phyloP scores from a whole-genome alignment of 2,113 vertebrate genomes.

The Macquaria australasica region DNA sequence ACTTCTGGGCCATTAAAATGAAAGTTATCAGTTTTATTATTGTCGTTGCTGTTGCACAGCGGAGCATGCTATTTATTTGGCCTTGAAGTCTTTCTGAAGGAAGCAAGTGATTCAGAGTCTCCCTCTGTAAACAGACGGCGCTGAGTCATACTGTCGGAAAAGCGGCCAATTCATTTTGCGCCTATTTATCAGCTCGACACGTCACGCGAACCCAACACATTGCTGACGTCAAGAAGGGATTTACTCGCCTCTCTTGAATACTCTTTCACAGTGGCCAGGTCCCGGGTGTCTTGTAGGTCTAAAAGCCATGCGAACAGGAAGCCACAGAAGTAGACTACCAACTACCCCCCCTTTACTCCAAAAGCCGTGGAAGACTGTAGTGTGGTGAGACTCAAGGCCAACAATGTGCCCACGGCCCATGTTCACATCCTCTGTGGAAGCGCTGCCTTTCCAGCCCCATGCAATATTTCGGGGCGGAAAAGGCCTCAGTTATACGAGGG shows the following conservation, averaged over 20 bases:
- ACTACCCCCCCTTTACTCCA: constrained; percentile 55
- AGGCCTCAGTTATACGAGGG: constrained; percentile 63
- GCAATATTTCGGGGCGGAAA: constrained; percentile 74
- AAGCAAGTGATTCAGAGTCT: constrained; percentile 40
- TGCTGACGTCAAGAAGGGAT: constrained; percentile 82
- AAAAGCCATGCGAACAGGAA: constrained; percentile 82
- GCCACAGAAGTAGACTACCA: constrained; percentile 55
- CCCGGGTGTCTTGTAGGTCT: constrained; percentile 76
- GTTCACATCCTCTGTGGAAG: constrained; percentile 84
- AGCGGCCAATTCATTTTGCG: constrained; percentile 41
- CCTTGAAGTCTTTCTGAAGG: constrained; percentile 43
- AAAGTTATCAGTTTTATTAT: constrained; percentile 27
- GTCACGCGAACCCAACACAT: constrained; percentile 68
- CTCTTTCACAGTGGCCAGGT: constrained; percentile 60
- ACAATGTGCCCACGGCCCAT: constrained; percentile 76
- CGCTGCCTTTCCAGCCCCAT: constrained; percentile 66
- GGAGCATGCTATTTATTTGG: constrained; percentile 10
- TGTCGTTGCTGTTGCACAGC: constrained; percentile 5
- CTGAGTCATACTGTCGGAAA: constrained; percentile 64
- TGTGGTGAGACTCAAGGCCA: constrained; percentile 83
- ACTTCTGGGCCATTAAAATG: constrained; percentile 24
- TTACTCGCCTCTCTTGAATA: constrained; percentile 56
- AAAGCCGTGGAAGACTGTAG: constrained; percentile 67
- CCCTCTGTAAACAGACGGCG: constrained; percentile 51
- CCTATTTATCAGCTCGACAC: constrained; percentile 47